Percentiles rank a stretch among this genome's conserved stretches.
Conservation (phyloP, 53 echinoderm and acorn worm species). For the Echinometra lucunter region DNA sequence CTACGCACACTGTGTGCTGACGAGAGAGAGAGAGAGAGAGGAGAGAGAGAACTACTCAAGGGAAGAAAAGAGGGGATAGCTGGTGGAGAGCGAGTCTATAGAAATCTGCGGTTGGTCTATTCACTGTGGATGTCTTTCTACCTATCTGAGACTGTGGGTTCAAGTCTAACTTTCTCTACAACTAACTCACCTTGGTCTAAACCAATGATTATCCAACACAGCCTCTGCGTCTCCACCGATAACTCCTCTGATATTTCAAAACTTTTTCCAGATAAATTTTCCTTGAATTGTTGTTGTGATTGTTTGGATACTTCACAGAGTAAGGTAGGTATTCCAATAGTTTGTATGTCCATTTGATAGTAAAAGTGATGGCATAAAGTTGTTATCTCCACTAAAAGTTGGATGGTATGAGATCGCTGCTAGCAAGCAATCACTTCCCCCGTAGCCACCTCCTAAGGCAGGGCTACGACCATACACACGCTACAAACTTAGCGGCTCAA, state of each 20-base stretch:
- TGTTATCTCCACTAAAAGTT: conserved; percentile 36
- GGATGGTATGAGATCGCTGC: conserved; percentile 6
- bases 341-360: conserved; percentile 43
- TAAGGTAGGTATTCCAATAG: conserved; percentile 63
- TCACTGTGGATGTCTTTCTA: conserved; percentile 2
- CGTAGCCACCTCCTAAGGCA: conserved; percentile 50
- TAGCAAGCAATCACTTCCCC: neutral
- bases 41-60: conserved; percentile 1
- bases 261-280: conserved; percentile 55
- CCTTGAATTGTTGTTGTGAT: conserved; percentile 40
- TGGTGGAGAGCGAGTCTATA: conserved; percentile 28
- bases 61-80: conserved; percentile 8
- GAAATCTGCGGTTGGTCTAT: conserved; percentile 48
- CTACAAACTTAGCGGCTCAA: conserved; percentile 53
- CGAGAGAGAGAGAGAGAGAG: neutral
- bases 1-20: neutral
- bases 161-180: conserved; percentile 42
- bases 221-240: neutral
- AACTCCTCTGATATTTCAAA: conserved; percentile 1
- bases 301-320: conserved; percentile 7
- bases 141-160: neutral
- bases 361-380: conserved; percentile 1
- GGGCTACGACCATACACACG: conserved; percentile 47
- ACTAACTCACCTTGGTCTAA: conserved; percentile 36
- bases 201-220: conserved; percentile 32